phyloP scores from a whole-genome alignment of 2,113 vertebrate species.

The Mesitornis unicolor region DNA sequence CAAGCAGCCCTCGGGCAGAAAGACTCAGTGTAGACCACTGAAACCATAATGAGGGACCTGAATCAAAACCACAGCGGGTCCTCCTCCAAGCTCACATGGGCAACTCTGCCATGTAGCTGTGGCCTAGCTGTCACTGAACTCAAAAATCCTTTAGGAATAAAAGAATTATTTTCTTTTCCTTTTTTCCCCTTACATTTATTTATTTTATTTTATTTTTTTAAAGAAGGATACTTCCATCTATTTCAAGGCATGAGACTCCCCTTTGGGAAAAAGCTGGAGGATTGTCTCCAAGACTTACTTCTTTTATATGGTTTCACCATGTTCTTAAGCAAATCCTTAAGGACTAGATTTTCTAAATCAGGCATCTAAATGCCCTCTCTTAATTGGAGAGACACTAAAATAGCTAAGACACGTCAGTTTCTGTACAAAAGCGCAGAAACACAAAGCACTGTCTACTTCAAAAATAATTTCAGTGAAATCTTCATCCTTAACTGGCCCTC shows the following conservation, averaged over 20 bases:
- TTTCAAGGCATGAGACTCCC: neutral
- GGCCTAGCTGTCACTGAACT: neutral
- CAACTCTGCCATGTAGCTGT: neutral
- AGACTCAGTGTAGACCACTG: neutral
- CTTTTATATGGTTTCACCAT: neutral
- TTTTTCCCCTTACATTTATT: neutral
- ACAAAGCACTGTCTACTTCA: neutral
- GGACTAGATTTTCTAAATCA: neutral
- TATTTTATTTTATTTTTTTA: accelerated
- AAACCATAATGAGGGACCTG: neutral
- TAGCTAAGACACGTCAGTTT: neutral
- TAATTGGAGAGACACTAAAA: neutral
- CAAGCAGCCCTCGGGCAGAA: neutral
- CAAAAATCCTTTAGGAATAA: neutral
- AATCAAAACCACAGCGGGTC: neutral
- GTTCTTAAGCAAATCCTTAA: neutral
- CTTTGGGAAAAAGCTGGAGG: neutral
- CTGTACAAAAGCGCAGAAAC: neutral
- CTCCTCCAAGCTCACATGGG: neutral
- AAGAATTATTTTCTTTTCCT: too few species aligned
- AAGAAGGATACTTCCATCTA: neutral
- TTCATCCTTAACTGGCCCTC: neutral
- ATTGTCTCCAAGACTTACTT: neutral
- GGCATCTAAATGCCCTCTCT: neutral
- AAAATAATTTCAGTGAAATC: neutral